Evolutionary conservation across 2,888 invertebrate genomes (phyloP).

Genomic region (Melanotus villosus): DNA sequence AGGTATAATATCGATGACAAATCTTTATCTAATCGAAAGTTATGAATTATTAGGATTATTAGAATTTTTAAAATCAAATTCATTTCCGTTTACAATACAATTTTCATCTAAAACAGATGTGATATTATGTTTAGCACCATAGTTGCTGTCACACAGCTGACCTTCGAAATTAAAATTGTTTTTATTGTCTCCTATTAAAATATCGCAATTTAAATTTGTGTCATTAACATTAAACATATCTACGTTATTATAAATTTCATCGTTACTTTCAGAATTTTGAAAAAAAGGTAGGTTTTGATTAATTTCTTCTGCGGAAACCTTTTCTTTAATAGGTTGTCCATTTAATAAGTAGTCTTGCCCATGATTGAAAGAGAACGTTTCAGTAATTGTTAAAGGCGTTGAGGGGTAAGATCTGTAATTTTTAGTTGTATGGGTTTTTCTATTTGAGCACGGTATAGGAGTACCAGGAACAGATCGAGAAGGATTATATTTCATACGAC

Average conservation of each 20-base stretch:
- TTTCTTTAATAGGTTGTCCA: slow-evolving; percentile 64
- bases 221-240: slow-evolving; percentile 49
- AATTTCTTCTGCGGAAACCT: slow-evolving; percentile 33
- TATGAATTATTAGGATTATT: slow-evolving; percentile 35
- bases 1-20: too few relatives aligned
- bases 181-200: slow-evolving; percentile 52
- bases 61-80: slow-evolving; percentile 50
- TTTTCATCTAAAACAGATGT: slow-evolving; percentile 48
- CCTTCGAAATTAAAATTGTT: slow-evolving; percentile 50
- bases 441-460: slow-evolving; percentile 72
- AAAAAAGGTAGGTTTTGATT: slow-evolving; percentile 37
- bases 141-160: slow-evolving; percentile 47
- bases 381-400: slow-evolving; percentile 73
- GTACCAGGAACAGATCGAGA: slow-evolving; percentile 81
- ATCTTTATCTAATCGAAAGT: too few relatives aligned
- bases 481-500: slow-evolving; percentile 61
- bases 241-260: slow-evolving; percentile 45
- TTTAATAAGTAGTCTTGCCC: slow-evolving; percentile 66
- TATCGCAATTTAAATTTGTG: slow-evolving; percentile 46
- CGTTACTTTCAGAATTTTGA: slow-evolving; percentile 44
- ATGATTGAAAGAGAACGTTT: slow-evolving; percentile 62
- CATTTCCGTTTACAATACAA: slow-evolving; percentile 47
- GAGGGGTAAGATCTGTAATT: slow-evolving; percentile 80
- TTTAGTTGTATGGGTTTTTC: slow-evolving; percentile 64
- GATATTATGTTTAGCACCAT: slow-evolving; percentile 51